Conservation (phyloP, 2,888 invertebrate species). For the Alsophila aescularia region DNA sequence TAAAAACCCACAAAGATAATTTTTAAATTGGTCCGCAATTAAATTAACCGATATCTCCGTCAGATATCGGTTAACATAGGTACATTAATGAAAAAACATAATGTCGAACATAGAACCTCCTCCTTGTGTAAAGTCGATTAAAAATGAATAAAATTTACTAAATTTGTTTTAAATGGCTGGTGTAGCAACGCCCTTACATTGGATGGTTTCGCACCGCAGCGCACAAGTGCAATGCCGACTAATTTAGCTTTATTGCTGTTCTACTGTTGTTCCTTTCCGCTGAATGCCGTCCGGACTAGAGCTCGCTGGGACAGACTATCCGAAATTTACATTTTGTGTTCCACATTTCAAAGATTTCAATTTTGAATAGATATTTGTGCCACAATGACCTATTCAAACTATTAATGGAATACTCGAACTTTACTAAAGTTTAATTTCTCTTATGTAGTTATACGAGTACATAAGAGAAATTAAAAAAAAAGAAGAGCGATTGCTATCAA, state of each 20-base stretch:
- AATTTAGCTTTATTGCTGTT: constrained; percentile 21
- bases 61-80: background rate
- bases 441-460: too few relatives aligned
- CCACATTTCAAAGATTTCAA: background rate
- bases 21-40: too few relatives aligned
- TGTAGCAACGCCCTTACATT: background rate
- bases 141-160: background rate
- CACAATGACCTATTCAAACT: too few relatives aligned
- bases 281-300: constrained; percentile 4
- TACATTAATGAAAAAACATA: background rate
- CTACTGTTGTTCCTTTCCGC: constrained; percentile 8
- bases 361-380: background rate
- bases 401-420: too few relatives aligned
- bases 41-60: too few relatives aligned
- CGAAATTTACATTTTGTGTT: background rate
- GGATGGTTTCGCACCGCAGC: constrained; percentile 6
- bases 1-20: too few relatives aligned
- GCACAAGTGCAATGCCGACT: constrained; percentile 10
- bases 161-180: background rate
- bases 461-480: too few relatives aligned
- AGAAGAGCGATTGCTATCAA: too few relatives aligned
- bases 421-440: too few relatives aligned
- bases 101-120: too few relatives aligned
- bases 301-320: background rate
- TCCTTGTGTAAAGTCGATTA: too few relatives aligned